A percentile compares a stretch with the other conserved stretches of the same genome.
Conservation (phyloP, 2,888 invertebrate species). For the Trichogramma dendrolimi region DNA sequence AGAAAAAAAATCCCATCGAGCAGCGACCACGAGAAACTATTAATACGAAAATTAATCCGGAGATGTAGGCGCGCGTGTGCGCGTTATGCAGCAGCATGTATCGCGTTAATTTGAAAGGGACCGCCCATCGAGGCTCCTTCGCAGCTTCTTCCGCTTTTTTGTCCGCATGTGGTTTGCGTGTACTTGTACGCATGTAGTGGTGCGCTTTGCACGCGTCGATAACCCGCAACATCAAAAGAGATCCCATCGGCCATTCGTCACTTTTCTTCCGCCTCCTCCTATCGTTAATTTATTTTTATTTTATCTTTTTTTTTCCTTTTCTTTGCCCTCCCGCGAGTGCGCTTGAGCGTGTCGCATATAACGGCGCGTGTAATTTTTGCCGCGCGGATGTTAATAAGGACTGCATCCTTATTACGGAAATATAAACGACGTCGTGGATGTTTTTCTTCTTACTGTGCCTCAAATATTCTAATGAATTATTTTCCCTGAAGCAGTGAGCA, state of each 20-base stretch:
- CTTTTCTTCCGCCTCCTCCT: not conserved
- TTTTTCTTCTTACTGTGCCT: too few species aligned
- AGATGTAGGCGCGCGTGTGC: constrained; percentile 2
- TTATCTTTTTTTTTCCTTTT: too few species aligned
- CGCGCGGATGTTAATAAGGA: too few species aligned
- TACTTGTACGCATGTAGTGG: too few species aligned
- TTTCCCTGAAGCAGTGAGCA: too few species aligned
- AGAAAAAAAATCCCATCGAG: too few species aligned
- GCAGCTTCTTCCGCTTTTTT: constrained; percentile 25
- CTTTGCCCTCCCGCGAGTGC: not conserved
- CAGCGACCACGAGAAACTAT: constrained; percentile 22
- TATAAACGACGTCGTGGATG: too few species aligned
- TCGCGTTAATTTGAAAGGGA: constrained; percentile 33
- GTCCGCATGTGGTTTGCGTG: not conserved
- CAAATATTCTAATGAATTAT: too few species aligned
- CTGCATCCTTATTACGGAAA: too few species aligned
- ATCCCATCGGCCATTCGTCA: constrained; percentile 7
- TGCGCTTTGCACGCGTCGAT: too few species aligned
- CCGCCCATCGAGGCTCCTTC: constrained; percentile 28
- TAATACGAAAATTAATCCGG: constrained; percentile 36
- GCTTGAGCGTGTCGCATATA: not conserved
- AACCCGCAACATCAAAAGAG: constrained; percentile 24
- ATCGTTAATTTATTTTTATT: not conserved
- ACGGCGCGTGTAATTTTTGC: constrained; percentile 20
- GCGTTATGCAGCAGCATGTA: not conserved